phyloP scores from a whole-genome alignment of 2,888 invertebrate genomes.

The Lepidochrysops patricia region DNA sequence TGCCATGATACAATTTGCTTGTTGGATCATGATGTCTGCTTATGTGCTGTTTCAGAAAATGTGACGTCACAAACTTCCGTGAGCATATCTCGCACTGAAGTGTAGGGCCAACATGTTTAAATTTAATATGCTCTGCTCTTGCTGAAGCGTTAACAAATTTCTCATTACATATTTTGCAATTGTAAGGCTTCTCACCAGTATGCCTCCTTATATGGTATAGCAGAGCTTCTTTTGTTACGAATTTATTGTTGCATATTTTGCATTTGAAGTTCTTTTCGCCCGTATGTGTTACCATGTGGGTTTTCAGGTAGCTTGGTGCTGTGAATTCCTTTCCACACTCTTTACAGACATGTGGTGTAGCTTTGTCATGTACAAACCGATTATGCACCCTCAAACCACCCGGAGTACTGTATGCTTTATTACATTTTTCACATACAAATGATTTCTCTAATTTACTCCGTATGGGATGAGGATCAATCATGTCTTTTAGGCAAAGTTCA shows the following conservation, averaged over 20 bases:
- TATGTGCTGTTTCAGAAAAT: slow-evolving; percentile 52
- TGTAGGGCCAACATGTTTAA: slow-evolving; percentile 56
- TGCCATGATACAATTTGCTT: slow-evolving; percentile 49
- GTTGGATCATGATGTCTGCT: slow-evolving; percentile 53
- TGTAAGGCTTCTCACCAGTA: slow-evolving; percentile 61
- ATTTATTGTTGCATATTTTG: slow-evolving; percentile 45
- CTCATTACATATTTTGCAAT: slow-evolving; percentile 50
- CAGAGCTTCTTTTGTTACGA: slow-evolving; percentile 61
- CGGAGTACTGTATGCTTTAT: slow-evolving; percentile 53
- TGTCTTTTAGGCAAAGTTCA: slow-evolving; percentile 45
- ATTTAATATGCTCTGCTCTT: slow-evolving; percentile 60
- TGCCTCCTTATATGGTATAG: slow-evolving; percentile 59
- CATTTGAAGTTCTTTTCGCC: slow-evolving; percentile 60
- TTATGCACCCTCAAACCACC: slow-evolving; percentile 57
- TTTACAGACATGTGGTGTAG: slow-evolving; percentile 50
- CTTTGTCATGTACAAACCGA: slow-evolving; percentile 56
- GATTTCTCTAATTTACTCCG: slow-evolving; percentile 43
- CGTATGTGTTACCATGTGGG: slow-evolving; percentile 59
- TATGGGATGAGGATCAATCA: slow-evolving; percentile 52
- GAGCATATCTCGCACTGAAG: slow-evolving; percentile 55
- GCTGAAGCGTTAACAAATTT: slow-evolving; percentile 62
- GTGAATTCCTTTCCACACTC: slow-evolving; percentile 57
- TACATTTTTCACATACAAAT: slow-evolving; percentile 47
- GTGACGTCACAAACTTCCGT: slow-evolving; percentile 54
- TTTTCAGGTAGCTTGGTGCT: slow-evolving; percentile 58